These are phyloP conservation scores for Hemitrygon akajei DNA, from an alignment of 2,797 vertebrate genomes.

Conservation along the genomic window DNA sequence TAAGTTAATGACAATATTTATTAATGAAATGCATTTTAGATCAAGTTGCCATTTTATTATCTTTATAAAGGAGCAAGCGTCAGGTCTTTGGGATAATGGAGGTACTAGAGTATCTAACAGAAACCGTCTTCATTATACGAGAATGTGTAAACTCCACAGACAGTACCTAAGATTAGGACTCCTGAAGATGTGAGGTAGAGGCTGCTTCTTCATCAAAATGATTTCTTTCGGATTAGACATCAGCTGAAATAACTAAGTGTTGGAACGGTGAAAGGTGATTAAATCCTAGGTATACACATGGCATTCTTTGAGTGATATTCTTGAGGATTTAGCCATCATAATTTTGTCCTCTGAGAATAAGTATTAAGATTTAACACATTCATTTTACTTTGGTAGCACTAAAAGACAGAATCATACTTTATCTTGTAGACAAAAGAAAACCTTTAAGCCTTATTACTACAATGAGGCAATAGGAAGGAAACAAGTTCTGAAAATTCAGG, in stretches of 20 bases:
- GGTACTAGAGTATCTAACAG: too few relatives aligned
- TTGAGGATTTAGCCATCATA: conserved; percentile 46
- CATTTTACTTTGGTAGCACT: conserved; percentile 43
- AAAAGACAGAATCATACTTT: conserved; percentile 39
- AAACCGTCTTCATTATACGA: too few relatives aligned
- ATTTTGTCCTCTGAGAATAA: conserved; percentile 58
- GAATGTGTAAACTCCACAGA: too few relatives aligned
- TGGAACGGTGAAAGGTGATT: conserved; percentile 74
- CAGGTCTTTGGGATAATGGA: too few relatives aligned
- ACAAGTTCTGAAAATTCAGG: conserved; percentile 44
- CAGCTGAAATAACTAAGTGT: conserved; percentile 69
- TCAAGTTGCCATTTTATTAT: not conserved
- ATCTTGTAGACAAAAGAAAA: conserved; percentile 46
- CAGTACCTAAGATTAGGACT: too few relatives aligned
- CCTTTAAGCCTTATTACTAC: conserved; percentile 37
- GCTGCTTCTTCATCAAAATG: not conserved
- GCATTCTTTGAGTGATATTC: conserved; percentile 55
- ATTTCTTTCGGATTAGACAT: conserved; percentile 49
- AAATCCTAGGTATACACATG: conserved; percentile 70
- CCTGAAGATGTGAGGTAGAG: too few relatives aligned
- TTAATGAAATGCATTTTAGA: not conserved
- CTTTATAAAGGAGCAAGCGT: too few relatives aligned
- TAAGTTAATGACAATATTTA: not conserved
- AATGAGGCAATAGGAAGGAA: conserved; percentile 40
- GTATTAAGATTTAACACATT: conserved; percentile 57